Conservation (phyloP, 2,113 vertebrate genomes). For the Gymnorhina tibicen region DNA sequence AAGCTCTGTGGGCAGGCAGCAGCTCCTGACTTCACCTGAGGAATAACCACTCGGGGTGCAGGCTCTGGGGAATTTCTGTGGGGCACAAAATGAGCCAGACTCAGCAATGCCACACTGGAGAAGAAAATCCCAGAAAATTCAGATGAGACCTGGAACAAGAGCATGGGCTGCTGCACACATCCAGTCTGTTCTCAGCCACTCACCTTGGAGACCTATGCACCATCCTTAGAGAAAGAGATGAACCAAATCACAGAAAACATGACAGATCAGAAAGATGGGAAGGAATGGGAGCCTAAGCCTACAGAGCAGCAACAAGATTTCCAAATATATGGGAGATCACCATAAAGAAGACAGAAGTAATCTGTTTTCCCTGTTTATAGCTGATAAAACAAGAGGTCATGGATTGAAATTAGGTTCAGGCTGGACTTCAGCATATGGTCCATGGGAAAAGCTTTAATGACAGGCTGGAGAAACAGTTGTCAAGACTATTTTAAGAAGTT, state of each 20-base stretch:
- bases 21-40: background rate
- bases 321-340: background rate
- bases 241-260: background rate
- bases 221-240: background rate
- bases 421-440: background rate
- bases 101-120: background rate
- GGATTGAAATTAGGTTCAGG: background rate
- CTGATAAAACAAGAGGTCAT: background rate
- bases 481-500: background rate
- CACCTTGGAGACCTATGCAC: background rate
- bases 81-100: background rate
- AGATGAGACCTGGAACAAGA: background rate
- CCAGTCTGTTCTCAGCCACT: background rate
- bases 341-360: background rate
- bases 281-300: background rate
- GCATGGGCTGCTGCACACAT: background rate
- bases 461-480: background rate
- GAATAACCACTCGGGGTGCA: background rate
- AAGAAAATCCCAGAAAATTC: background rate
- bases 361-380: background rate
- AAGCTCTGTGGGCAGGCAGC: background rate
- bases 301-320: background rate
- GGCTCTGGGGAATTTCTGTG: background rate
- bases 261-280: background rate
- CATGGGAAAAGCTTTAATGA: background rate